Percentiles rank a stretch among this genome's conserved stretches.
Evolutionary conservation across 2,888 invertebrate species (phyloP).

Genomic region (Amblyteles armatorius): DNA sequence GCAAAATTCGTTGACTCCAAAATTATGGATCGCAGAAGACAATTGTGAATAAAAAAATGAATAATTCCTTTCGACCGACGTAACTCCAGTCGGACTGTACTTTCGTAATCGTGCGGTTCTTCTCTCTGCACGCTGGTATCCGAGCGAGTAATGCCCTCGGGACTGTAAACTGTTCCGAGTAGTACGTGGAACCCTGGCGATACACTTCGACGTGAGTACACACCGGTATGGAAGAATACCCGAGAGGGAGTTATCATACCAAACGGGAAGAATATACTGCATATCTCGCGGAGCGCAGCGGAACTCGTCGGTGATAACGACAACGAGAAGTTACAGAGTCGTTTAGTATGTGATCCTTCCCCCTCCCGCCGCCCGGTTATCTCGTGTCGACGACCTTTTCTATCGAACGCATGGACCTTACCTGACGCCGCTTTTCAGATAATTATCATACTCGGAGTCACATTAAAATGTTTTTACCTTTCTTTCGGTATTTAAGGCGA

Average conservation of each 20-base stretch:
- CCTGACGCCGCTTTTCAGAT: conserved; percentile 71
- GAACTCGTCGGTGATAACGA: conserved; percentile 70
- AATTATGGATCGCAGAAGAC: too few relatives aligned
- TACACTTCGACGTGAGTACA: conserved; percentile 37
- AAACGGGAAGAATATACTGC: conserved; percentile 47
- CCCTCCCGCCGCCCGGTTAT: neutral
- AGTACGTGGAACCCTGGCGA: conserved; percentile 50
- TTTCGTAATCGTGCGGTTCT: conserved; percentile 16
- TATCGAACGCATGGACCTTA: conserved; percentile 71
- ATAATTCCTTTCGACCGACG: neutral
- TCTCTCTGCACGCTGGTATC: neutral
- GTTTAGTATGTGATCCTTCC: neutral
- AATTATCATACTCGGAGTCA: neutral
- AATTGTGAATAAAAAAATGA: neutral
- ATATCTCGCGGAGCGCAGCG: conserved; percentile 69
- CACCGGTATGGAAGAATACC: neutral
- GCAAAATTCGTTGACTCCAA: too few relatives aligned
- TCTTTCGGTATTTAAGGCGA: neutral
- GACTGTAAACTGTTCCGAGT: conserved; percentile 33
- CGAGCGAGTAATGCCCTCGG: conserved; percentile 14
- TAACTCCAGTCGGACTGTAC: conserved; percentile 6
- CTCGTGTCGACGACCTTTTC: conserved; percentile 72
- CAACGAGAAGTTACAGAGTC: conserved; percentile 49
- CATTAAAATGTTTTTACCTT: neutral
- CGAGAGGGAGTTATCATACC: conserved; percentile 35